Evolutionary conservation across 2,888 invertebrate genomes (phyloP).

Genomic region (Nephrotoma appendiculata): DNA sequence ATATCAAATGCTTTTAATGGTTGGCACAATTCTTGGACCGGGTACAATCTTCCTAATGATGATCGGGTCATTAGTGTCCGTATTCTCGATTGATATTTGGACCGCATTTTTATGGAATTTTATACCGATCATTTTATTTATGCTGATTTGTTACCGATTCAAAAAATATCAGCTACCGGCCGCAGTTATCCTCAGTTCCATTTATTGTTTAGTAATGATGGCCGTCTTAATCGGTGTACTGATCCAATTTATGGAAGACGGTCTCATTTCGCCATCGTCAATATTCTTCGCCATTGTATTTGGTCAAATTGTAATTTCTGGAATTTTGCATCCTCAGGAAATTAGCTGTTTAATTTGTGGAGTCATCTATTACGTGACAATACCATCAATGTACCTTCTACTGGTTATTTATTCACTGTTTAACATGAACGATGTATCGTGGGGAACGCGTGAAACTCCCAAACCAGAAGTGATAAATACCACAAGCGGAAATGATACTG

Average conservation of each 20-base stretch:
- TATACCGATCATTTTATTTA: slow-evolving; percentile 49
- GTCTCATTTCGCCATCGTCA: slow-evolving; percentile 66
- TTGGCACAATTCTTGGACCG: slow-evolving; percentile 57
- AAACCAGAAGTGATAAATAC: background rate
- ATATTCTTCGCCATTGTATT: slow-evolving; percentile 63
- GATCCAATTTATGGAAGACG: slow-evolving; percentile 64
- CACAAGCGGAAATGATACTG: background rate
- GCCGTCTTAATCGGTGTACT: slow-evolving; percentile 68
- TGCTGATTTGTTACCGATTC: slow-evolving; percentile 46
- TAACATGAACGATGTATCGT: slow-evolving; percentile 84
- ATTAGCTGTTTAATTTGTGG: slow-evolving; percentile 56
- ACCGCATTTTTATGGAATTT: slow-evolving; percentile 50
- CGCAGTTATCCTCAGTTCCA: slow-evolving; percentile 59
- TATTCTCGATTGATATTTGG: slow-evolving; percentile 56
- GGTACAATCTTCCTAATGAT: slow-evolving; percentile 66
- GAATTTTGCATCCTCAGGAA: slow-evolving; percentile 64
- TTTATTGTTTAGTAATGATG: slow-evolving; percentile 77
- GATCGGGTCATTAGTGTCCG: slow-evolving; percentile 60
- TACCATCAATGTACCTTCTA: slow-evolving; percentile 90
- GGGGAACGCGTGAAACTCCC: slow-evolving; percentile 79
- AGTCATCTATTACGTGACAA: slow-evolving; percentile 76
- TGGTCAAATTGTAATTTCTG: slow-evolving; percentile 48
- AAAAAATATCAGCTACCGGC: slow-evolving; percentile 50
- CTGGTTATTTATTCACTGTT: slow-evolving; percentile 83
- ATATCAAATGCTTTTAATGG: slow-evolving; percentile 58